Evolutionary conservation across 2,888 invertebrate genomes (phyloP).

Genomic region (Diabrotica balteata): DNA sequence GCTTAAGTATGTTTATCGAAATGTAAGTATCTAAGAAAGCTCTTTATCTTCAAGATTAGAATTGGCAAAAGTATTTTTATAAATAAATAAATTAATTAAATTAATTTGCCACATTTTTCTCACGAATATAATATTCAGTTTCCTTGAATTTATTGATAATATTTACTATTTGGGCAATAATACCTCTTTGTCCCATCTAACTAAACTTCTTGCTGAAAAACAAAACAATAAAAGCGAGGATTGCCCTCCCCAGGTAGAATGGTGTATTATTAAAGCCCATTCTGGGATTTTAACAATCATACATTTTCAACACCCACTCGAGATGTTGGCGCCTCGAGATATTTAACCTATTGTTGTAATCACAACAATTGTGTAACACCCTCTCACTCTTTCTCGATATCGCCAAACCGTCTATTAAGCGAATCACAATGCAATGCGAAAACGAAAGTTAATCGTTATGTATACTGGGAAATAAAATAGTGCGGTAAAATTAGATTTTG

Average conservation of each 20-base stretch:
- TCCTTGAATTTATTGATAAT: too few relatives aligned
- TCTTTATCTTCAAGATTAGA: too few relatives aligned
- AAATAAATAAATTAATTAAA: too few relatives aligned
- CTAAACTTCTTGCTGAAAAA: slow-evolving; percentile 15
- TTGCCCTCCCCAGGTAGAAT: slow-evolving; percentile 39
- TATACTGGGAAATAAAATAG: slow-evolving; percentile 26
- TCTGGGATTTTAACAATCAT: slow-evolving; percentile 51
- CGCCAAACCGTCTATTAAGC: slow-evolving; percentile 45
- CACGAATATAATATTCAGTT: too few relatives aligned
- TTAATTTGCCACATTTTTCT: too few relatives aligned
- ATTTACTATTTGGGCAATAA: too few relatives aligned
- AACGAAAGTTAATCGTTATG: slow-evolving; percentile 29
- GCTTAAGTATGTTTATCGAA: too few relatives aligned
- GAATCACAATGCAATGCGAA: slow-evolving; percentile 36
- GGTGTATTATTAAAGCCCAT: slow-evolving; percentile 44
- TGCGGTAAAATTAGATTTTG: slow-evolving; percentile 7
- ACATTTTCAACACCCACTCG: slow-evolving; percentile 51
- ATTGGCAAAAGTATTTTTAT: too few relatives aligned
- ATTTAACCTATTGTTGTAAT: slow-evolving; percentile 55
- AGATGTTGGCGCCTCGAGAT: slow-evolving; percentile 50
- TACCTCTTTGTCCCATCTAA: not conserved
- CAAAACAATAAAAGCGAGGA: slow-evolving; percentile 32
- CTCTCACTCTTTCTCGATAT: slow-evolving; percentile 41
- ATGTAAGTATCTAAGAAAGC: too few relatives aligned
- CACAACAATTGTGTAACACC: slow-evolving; percentile 50